These are phyloP conservation scores for Oasisia sp. DNA, from an alignment of 2,888 invertebrate genomes.

Conservation along the genomic window DNA sequence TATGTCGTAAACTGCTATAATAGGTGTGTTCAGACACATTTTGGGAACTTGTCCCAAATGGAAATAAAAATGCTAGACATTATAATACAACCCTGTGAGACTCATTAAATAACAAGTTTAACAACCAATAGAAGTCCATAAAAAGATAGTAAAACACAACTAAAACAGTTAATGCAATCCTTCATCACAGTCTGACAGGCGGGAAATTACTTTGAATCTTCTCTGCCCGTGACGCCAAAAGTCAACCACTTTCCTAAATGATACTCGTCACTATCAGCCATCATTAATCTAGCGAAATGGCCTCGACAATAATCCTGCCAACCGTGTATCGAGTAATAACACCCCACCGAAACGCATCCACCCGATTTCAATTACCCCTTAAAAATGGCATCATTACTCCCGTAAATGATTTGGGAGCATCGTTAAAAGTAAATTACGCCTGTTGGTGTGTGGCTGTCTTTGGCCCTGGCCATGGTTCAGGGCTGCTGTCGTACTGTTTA, in stretches of 20 bases:
- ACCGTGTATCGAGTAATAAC: neutral
- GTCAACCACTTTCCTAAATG: conserved; percentile 12
- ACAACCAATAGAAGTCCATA: no score
- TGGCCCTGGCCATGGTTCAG: neutral
- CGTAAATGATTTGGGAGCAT: neutral
- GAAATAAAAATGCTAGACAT: no score
- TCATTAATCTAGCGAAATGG: neutral
- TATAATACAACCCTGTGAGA: no score
- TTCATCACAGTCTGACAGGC: neutral
- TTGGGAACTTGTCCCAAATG: no score
- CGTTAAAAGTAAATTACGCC: neutral
- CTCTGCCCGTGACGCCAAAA: neutral
- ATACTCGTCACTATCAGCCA: neutral
- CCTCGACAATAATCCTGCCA: conserved; percentile 6
- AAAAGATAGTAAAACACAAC: no score
- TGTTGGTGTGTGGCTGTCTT: neutral
- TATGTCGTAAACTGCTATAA: no score
- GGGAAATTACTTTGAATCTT: neutral
- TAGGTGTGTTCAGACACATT: no score
- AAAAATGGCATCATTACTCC: conserved; percentile 17
- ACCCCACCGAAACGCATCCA: neutral
- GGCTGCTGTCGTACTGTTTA: neutral
- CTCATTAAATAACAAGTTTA: no score
- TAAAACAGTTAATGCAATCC: neutral
- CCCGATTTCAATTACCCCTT: neutral